Evolutionary conservation across 92 coral and sea anemone species (phyloP).

Genomic region (Siderastrea radians): DNA sequence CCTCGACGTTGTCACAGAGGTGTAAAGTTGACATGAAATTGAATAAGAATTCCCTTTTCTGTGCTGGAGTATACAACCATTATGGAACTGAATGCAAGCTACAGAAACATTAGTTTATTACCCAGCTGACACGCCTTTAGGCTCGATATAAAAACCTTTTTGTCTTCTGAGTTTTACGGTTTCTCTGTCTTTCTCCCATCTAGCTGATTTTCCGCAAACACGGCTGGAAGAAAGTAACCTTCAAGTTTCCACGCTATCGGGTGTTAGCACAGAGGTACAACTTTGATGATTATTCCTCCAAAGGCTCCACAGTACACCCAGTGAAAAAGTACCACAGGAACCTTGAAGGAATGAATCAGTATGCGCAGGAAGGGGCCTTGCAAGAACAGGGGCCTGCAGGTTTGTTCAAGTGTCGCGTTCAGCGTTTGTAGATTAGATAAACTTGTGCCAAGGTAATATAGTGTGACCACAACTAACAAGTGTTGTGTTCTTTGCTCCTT

Average conservation of each 20-base stretch:
- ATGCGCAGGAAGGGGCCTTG: slow-evolving; percentile 49
- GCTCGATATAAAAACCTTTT: no score
- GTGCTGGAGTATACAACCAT: no score
- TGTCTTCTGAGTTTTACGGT: background rate
- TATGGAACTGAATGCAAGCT: no score
- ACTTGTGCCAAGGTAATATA: no score
- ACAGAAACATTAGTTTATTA: no score
- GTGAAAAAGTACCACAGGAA: slow-evolving; percentile 92
- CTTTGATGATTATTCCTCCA: slow-evolving; percentile 98
- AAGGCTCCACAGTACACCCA: slow-evolving; percentile 99
- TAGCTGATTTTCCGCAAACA: slow-evolving; percentile 97
- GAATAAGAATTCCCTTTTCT: no score
- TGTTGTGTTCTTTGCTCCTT: no score
- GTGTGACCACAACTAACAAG: background rate
- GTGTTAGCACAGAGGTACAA: slow-evolving; percentile 89
- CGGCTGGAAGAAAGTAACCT: slow-evolving; percentile 95
- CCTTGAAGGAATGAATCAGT: slow-evolving; percentile 72
- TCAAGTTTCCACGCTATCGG: slow-evolving; percentile 95
- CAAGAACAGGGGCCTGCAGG: slow-evolving; percentile 64
- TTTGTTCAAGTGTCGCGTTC: background rate
- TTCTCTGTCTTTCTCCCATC: background rate
- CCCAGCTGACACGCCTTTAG: no score
- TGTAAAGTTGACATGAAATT: no score
- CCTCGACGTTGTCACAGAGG: no score
- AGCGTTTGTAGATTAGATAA: no score